Conservation (phyloP, 2,113 vertebrate genomes). For the Gracilinanus agilis region DNA sequence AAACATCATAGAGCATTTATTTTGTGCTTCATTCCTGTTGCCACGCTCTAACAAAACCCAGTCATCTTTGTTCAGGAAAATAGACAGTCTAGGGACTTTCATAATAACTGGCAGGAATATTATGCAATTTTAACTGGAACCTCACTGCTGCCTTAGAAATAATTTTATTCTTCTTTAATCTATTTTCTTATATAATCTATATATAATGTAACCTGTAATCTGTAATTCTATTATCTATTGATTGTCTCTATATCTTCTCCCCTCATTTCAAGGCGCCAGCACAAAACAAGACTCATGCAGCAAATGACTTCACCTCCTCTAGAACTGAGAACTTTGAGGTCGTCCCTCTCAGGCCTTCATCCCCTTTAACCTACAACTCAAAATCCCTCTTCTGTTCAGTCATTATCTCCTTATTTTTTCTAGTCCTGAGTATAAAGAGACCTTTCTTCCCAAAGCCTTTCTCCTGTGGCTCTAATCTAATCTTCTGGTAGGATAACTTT, state of each 20-base stretch:
- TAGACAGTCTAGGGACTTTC: not conserved
- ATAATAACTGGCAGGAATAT: not conserved
- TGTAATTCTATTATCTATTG: too few species aligned
- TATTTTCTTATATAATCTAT: not conserved
- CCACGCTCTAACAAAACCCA: not conserved
- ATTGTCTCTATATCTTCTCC: not conserved
- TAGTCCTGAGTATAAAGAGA: not conserved
- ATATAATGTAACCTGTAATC: too few species aligned
- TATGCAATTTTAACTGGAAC: not conserved
- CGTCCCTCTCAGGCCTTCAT: not conserved
- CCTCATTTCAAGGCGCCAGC: not conserved
- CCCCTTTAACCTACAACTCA: not conserved
- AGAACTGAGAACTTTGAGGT: not conserved
- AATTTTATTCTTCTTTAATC: not conserved
- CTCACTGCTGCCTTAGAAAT: not conserved
- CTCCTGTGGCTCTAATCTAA: not conserved
- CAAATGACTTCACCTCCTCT: not conserved
- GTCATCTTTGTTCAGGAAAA: not conserved
- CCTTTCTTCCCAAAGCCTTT: not conserved
- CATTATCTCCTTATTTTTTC: not conserved
- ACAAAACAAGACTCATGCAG: not conserved
- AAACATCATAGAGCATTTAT: not conserved
- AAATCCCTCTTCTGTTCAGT: not conserved
- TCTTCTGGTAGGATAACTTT: not conserved
- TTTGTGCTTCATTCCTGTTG: slow-evolving; percentile 26